These are phyloP conservation scores for Mimachlamys varia DNA, from an alignment of 2,888 invertebrate genomes.

Conservation along the genomic window DNA sequence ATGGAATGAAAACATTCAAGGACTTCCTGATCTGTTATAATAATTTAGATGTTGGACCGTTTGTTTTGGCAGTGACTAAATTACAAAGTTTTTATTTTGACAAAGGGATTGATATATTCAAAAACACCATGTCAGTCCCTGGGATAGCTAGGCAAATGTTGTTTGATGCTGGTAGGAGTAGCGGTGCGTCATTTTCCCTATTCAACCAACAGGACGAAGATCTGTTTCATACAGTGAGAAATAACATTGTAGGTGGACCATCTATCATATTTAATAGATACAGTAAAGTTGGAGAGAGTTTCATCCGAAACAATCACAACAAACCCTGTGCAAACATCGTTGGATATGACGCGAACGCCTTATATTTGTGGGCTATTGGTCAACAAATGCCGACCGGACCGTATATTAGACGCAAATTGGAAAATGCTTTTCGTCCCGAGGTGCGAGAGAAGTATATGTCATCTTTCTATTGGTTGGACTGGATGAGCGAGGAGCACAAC, in stretches of 20 bases:
- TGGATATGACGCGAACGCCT: slow-evolving; percentile 57
- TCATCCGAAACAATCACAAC: slow-evolving; percentile 42
- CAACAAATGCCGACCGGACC: slow-evolving; percentile 56
- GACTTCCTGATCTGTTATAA: slow-evolving; percentile 44
- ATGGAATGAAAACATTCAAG: slow-evolving; percentile 24
- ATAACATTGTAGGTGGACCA: slow-evolving; percentile 51
- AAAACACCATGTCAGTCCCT: slow-evolving; percentile 54
- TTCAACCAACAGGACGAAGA: slow-evolving; percentile 40
- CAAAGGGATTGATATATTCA: slow-evolving; percentile 57
- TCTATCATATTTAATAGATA: slow-evolving; percentile 52
- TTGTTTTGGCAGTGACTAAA: slow-evolving; percentile 51
- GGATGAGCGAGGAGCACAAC: slow-evolving; percentile 44
- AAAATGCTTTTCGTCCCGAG: slow-evolving; percentile 55
- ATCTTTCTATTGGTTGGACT: slow-evolving; percentile 53
- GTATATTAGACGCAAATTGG: slow-evolving; percentile 47
- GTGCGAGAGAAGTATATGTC: slow-evolving; percentile 50
- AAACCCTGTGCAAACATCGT: slow-evolving; percentile 51
- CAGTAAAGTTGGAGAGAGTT: slow-evolving; percentile 46
- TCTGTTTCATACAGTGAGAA: slow-evolving; percentile 44
- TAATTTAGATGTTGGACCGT: neutral
- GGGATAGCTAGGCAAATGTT: slow-evolving; percentile 50
- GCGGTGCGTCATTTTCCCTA: slow-evolving; percentile 44
- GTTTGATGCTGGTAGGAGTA: neutral
- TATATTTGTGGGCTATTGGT: slow-evolving; percentile 55
- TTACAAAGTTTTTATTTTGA: slow-evolving; percentile 53